A percentile compares a stretch with the other conserved stretches of the same genome.
phyloP scores from a whole-genome alignment of 2,797 vertebrate genomes.

The Scleropages formosus region DNA sequence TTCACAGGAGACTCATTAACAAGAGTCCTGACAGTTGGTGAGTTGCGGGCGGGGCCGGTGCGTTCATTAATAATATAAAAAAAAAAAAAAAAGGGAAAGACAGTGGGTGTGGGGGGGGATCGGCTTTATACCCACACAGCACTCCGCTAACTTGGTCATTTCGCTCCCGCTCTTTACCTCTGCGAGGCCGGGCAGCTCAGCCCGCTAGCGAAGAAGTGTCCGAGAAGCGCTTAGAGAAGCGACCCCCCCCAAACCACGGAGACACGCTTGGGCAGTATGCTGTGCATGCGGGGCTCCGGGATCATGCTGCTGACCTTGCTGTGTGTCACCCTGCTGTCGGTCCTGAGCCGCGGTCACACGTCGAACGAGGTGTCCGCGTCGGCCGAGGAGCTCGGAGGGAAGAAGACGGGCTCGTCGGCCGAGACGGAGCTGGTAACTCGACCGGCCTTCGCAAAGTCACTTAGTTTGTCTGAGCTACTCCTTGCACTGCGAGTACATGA shows the following conservation, averaged over 20 bases:
- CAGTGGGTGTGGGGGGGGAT: too few relatives aligned
- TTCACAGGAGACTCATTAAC: neutral
- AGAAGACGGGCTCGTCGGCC: constrained; percentile 48
- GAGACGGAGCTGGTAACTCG: constrained; percentile 69
- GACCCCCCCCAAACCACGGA: too few relatives aligned
- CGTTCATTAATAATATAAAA: constrained; percentile 50
- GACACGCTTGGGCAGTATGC: constrained; percentile 57
- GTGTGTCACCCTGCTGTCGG: constrained; percentile 52
- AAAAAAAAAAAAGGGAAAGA: too few relatives aligned
- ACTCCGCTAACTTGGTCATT: neutral
- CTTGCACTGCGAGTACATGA: too few relatives aligned
- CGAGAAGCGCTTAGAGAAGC: too few relatives aligned
- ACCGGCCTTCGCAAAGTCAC: too few relatives aligned
- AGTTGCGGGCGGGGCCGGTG: constrained; percentile 35
- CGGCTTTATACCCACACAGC: neutral
- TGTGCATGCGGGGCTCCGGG: constrained; percentile 58
- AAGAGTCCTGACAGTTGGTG: neutral
- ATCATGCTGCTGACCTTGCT: constrained; percentile 58
- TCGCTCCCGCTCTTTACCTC: too few relatives aligned
- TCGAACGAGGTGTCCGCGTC: constrained; percentile 62
- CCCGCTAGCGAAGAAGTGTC: too few relatives aligned
- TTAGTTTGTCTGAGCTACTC: too few relatives aligned
- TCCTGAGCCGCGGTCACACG: constrained; percentile 54
- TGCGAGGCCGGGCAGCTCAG: too few relatives aligned
- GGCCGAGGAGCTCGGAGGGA: constrained; percentile 55